Base-by-base conservation (phyloP, 2,113 vertebrate genomes). In the Procapra przewalskii region DNA sequence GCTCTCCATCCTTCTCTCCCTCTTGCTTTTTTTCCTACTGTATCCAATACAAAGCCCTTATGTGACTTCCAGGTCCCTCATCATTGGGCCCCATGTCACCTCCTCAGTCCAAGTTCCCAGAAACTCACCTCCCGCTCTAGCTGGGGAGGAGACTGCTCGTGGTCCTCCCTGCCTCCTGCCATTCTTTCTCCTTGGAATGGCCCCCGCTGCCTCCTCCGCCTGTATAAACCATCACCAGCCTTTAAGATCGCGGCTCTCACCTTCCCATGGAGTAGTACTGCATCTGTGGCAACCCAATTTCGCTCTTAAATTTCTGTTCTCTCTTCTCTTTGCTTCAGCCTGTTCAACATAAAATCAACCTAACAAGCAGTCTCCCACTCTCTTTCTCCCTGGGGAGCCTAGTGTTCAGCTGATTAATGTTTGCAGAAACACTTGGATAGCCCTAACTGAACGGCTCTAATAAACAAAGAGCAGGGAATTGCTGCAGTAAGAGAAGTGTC, bases 331-430 rank as follows among this genome's bases (percentile, higher is more conserved):
- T 64, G 60, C 86, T 92, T 98, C 82, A 80, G 16, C 75, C 33
- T 45, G 5, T 88, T 17, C 88, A 23, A 16, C 88, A 77, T 82
- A 94, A 97, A 95, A 90, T 92, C 80, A 92, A 33, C 33, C 52
- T 97, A 96, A 85, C 52, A 82, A 92, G 57, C 17, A 16, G 29
- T 59, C 31, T 27, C 19, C 33, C 55, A 15, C 45, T n/a, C 55
- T 40, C 90, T 62, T 79, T 71, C 71, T 95, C 96, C 60, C 87
- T 57, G 87, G 93, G 95, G 80, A 97, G 81, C 81, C 94, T 84
- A n/a, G n/a, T 91, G 15, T 93, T 97, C 95, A 81, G 57, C 91
- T 94, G 98, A 97, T 97, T 98, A 97, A 93, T 92, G 88, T 96
- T 95, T 95, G 92, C 94, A 91, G 43, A 86, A 86, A 87, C 7